Base-by-base conservation (phyloP, 1,140 invertebrate genomes). In the Caenorhabditis briggsae region DNA sequence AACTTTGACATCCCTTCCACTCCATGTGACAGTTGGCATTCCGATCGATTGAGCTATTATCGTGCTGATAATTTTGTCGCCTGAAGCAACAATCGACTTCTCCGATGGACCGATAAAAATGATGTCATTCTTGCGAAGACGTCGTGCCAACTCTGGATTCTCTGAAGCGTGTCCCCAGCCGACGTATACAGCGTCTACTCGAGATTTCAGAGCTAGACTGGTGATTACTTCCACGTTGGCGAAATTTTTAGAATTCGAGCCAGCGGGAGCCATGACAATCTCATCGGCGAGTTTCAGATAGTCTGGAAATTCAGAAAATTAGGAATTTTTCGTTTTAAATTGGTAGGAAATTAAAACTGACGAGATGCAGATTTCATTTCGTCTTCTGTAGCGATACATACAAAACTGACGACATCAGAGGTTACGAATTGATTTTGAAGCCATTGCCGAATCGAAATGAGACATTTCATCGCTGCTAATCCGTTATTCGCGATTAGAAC, bases 81-180 rank as follows among this genome's bases (percentile, higher is more conserved):
- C 98, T 50, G 70, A 78, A 0, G 97, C 96, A 97, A 97, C 99
- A 98, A 99, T 99, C n/a, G 98, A 98, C 92, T 96, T 95, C 91
- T 98, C 96, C 0, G 97, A 97, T 0, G 98, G 98, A 53, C 98
- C 97, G 82, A 95, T 94, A 88, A 95, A 95, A 48, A 93, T 92
- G 85, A 95, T 94, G 14, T 95, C 95, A 92, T 97, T 96, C 92
- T 97, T 96, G 91, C 96, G 95, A 18, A 99, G 93, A 23, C 98
- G 93, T 92, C 99, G 97, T 25, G 46, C 50, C 7, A 99, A 93
- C 93, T 98, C 98, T 0, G 98, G 98, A 94, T 99, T 98, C 93
- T 99, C 98, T 3, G 97, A 99, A 0, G 98, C 98, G 94, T 99
- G 98, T 25, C 98, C 98, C 98, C 98, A 99, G 20, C 98, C 98